Percentiles rank a stretch among this genome's conserved stretches.
Evolutionary conservation across 2,113 vertebrate genomes (phyloP).

Genomic region (Atrichornis clamosus): DNA sequence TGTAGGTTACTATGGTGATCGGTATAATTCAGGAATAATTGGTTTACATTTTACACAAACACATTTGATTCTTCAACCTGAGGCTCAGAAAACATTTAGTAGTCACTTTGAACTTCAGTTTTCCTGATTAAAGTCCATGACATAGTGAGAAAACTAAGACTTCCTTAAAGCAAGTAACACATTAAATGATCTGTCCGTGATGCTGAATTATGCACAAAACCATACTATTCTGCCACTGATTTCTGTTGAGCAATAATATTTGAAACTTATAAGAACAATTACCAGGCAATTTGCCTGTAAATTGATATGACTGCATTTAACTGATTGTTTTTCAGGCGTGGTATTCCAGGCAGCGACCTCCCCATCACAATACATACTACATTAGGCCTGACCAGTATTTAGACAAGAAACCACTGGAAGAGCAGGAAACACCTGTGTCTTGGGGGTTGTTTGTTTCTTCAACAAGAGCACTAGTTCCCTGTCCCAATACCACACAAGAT

Average conservation of each 20-base stretch:
- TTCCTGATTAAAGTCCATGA: background rate
- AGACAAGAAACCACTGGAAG: background rate
- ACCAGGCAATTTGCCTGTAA: background rate
- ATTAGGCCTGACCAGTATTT: background rate
- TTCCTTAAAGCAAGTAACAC: background rate
- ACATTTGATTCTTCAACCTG: background rate
- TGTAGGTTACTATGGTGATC: slow-evolving; percentile 30
- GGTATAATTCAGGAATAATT: slow-evolving; percentile 17
- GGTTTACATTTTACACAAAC: slow-evolving; percentile 20
- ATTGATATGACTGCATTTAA: background rate
- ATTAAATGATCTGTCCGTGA: background rate
- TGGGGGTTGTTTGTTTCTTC: background rate
- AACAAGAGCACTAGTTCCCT: background rate
- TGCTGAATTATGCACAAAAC: background rate
- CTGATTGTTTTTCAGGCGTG: background rate
- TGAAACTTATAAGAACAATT: background rate
- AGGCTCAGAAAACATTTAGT: background rate
- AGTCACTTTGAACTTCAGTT: background rate
- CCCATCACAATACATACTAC: fast-evolving
- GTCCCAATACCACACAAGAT: background rate
- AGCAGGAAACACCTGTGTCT: background rate
- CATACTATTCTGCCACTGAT: background rate
- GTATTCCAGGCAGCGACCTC: background rate
- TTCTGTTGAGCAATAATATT: background rate
- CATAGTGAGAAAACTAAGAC: background rate